phyloP scores from a whole-genome alignment of 35 echinoderm and acorn worm species.

The Lytechinus pictus region DNA sequence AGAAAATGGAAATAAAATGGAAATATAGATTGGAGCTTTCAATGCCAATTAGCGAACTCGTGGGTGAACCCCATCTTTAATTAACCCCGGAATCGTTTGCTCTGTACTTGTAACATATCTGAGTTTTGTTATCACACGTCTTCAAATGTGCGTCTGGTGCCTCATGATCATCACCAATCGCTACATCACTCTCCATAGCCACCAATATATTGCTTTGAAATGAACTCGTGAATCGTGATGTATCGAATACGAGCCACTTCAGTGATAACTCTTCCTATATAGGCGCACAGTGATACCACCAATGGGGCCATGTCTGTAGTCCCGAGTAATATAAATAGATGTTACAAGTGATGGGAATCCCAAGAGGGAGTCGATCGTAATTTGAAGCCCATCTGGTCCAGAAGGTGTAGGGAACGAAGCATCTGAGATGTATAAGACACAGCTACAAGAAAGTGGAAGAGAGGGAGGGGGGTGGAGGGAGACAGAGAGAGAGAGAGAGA shows the following conservation, averaged over 20 bases:
- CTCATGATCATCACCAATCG: constrained; percentile 9
- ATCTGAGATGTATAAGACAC: not conserved
- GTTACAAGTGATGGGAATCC: constrained; percentile 16
- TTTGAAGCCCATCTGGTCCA: constrained; percentile 27
- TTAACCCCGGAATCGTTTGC: not conserved
- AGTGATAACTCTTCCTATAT: not conserved
- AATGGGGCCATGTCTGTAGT: not conserved
- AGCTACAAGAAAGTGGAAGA: not conserved
- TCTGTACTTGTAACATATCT: not conserved
- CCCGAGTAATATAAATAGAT: constrained; percentile 30
- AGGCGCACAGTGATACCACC: not conserved
- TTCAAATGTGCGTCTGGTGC: not conserved
- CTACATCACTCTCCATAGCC: not conserved
- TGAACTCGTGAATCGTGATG: not conserved
- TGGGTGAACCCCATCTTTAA: not conserved
- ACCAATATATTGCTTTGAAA: not conserved
- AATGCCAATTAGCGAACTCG: not conserved
- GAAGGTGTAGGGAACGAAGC: constrained; percentile 1
- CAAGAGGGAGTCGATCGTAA: constrained; percentile 1
- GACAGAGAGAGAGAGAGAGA: not conserved
- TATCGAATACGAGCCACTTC: not conserved
- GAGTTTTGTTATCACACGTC: not conserved
- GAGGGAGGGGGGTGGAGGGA: not conserved
- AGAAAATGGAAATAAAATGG: not conserved
- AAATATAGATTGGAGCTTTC: not conserved